Evolutionary conservation across 2,888 invertebrate species (phyloP).

Genomic region (Mactromeris polynyma): DNA sequence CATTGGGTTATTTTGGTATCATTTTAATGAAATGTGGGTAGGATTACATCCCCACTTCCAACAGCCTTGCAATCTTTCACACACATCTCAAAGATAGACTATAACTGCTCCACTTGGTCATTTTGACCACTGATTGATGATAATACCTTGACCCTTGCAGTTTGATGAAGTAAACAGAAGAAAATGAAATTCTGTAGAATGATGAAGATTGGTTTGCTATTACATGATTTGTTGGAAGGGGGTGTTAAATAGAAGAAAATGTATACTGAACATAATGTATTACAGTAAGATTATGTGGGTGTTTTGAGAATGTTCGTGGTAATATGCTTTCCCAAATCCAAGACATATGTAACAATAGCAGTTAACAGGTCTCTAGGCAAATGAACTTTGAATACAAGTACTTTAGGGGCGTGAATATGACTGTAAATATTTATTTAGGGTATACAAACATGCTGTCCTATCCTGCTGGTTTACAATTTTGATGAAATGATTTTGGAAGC

Average conservation of each 20-base stretch:
- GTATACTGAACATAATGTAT: too few relatives aligned
- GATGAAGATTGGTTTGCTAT: not conserved
- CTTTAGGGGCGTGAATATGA: not conserved
- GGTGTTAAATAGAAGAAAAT: too few relatives aligned
- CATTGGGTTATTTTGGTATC: too few relatives aligned
- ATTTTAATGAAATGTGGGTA: too few relatives aligned
- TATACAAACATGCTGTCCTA: not conserved
- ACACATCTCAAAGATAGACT: too few relatives aligned
- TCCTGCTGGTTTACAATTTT: not conserved
- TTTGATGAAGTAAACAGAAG: not conserved
- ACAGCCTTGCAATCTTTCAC: too few relatives aligned
- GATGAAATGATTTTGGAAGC: not conserved
- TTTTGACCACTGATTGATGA: too few relatives aligned
- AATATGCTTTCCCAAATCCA: not conserved
- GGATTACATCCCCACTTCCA: too few relatives aligned
- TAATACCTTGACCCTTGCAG: too few relatives aligned
- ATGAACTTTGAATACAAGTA: not conserved
- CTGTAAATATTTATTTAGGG: not conserved
- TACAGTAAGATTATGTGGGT: not conserved
- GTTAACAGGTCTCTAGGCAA: not conserved
- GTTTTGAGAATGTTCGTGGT: not conserved
- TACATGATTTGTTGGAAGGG: not conserved
- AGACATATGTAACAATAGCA: too few relatives aligned
- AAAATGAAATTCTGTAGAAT: not conserved
- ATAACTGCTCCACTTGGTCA: too few relatives aligned